Evolutionary conservation across 2,888 invertebrate species (phyloP).

Genomic region (Copidosoma aretas): DNA sequence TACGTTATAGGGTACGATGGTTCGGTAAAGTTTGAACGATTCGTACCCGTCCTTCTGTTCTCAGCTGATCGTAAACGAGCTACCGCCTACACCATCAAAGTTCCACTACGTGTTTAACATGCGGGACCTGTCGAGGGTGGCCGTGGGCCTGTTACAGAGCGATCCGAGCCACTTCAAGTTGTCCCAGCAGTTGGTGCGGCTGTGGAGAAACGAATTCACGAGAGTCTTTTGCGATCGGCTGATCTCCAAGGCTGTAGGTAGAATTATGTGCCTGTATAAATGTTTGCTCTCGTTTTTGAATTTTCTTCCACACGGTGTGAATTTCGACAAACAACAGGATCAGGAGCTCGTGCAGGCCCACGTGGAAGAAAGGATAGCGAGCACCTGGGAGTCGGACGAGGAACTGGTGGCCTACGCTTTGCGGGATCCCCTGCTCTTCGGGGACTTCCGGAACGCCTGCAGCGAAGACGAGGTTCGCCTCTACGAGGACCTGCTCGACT

Average conservation of each 20-base stretch:
- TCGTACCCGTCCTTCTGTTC: too few relatives aligned
- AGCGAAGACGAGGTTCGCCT: slow-evolving; percentile 80
- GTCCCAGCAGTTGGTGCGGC: slow-evolving; percentile 76
- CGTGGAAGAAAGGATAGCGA: slow-evolving; percentile 69
- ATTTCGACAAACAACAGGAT: slow-evolving; percentile 65
- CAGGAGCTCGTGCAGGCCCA: slow-evolving; percentile 69
- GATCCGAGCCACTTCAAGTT: slow-evolving; percentile 74
- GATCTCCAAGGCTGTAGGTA: slow-evolving; percentile 69
- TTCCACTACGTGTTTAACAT: slow-evolving; percentile 96
- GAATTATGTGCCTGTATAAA: not conserved
- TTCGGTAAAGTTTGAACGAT: too few relatives aligned
- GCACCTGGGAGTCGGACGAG: slow-evolving; percentile 61
- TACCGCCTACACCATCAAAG: slow-evolving; percentile 90
- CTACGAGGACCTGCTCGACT: slow-evolving; percentile 90
- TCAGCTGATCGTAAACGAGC: slow-evolving; percentile 75
- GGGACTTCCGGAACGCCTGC: slow-evolving; percentile 86
- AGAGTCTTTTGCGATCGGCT: slow-evolving; percentile 88
- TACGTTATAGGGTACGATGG: too few relatives aligned
- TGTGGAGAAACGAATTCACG: slow-evolving; percentile 91
- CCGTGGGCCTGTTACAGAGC: slow-evolving; percentile 81
- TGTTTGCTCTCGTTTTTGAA: not conserved
- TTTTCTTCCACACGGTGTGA: not conserved
- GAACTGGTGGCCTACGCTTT: slow-evolving; percentile 72
- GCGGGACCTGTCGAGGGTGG: slow-evolving; percentile 85
- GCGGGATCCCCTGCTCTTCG: slow-evolving; percentile 84